Base-by-base conservation (phyloP, 2,888 invertebrate genomes). In the Coremacera marginata region DNA sequence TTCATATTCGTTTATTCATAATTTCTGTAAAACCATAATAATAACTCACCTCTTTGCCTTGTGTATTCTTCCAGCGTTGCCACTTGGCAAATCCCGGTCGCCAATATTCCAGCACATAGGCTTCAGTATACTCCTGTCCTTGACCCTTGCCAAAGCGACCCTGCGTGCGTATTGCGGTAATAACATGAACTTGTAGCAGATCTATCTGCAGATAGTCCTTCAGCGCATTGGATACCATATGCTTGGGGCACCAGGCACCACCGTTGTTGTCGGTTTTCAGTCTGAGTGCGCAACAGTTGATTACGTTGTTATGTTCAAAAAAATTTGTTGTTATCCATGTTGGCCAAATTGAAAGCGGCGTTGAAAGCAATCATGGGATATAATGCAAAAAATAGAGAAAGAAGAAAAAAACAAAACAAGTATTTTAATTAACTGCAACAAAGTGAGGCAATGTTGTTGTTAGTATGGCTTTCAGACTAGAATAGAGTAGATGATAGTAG, bases 231-330 rank as follows among this genome's bases (percentile, higher is more conserved):
- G 93, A 93, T 78, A 95, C 93, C 91, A 93, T 93, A 83, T 92
- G 91, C 84, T 93, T 91, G 63, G 96, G 95, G 90, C 96, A 96
- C 96, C 96, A 96, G 34, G 96, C 96, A 70, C 96, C 96, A 70
- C 95, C 95, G 84, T 93, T 93, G 84, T 92, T 92, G 89, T 95
- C 95, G 84, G 93, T 92, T 84, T 94, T 92, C 84, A 96, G 91
- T 89, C 96, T 96, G 91, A 80, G 89, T 37, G 22, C 16, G n/a
- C 31, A 44, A n/a, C 25, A 14, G 51, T 68, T 49, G 51, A 63
- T 63, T 63, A 63, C 34, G 27, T 9, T 11, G 63, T 63, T 60
- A 27, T 60, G 57, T 14, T 60, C 4, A 60, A 25, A 60, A 22
- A 27, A 22, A 19, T 34, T 70, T 31, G 52, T 52, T 27, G 7